These are phyloP conservation scores for Eleutherodactylus coqui DNA, from an alignment of 2,797 vertebrate genomes.

Conservation along the genomic window DNA sequence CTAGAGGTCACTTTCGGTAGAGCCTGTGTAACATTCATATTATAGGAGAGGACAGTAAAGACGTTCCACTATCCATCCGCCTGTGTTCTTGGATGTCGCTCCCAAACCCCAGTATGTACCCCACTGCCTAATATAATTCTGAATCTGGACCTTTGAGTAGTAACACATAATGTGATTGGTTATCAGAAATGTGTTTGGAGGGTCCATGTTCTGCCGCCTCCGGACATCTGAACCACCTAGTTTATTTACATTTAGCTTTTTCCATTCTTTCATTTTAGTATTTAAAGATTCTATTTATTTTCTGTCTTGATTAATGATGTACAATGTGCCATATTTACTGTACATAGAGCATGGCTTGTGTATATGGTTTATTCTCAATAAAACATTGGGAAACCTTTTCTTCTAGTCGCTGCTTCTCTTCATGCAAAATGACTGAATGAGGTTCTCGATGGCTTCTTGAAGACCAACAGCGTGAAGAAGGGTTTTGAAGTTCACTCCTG, in stretches of 20 bases:
- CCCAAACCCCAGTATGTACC: background rate
- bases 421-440: slow-evolving; percentile 73
- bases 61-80: background rate
- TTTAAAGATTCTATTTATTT: slow-evolving; percentile 92
- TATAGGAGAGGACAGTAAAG: background rate
- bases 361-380: slow-evolving; percentile 81
- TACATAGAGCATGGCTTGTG: slow-evolving; percentile 75
- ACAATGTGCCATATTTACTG: slow-evolving; percentile 74
- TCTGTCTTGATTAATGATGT: slow-evolving; percentile 77
- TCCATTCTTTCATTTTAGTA: slow-evolving; percentile 82
- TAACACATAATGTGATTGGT: slow-evolving; percentile 3
- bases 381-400: slow-evolving; percentile 70
- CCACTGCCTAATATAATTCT: background rate
- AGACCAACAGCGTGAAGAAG: slow-evolving; percentile 80
- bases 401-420: slow-evolving; percentile 7
- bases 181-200: slow-evolving; percentile 20
- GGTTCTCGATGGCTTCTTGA: slow-evolving; percentile 80
- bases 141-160: background rate
- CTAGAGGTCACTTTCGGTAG: background rate
- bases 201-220: background rate
- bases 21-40: no score
- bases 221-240: slow-evolving; percentile 72
- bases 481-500: slow-evolving; percentile 77
- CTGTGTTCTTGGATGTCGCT: background rate
- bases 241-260: slow-evolving; percentile 69